These are phyloP conservation scores for Numida meleagris DNA, from an alignment of 2,113 vertebrate species.

Conservation along the genomic window DNA sequence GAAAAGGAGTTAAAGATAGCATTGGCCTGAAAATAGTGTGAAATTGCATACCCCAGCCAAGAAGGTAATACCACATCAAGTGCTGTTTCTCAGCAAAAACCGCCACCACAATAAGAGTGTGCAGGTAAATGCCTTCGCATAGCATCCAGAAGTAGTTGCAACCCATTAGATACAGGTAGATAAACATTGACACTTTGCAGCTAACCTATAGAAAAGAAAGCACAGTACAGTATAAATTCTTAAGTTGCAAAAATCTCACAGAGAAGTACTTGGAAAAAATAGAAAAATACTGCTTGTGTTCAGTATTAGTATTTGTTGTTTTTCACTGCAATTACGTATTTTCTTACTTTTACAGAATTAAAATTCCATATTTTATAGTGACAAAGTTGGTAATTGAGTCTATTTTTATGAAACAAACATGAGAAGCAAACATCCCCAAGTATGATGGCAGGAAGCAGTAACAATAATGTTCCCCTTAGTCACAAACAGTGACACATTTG, in stretches of 20 bases:
- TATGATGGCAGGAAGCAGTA: neutral
- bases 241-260: neutral
- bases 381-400: neutral
- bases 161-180: conserved; percentile 93
- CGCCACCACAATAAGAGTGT: conserved; percentile 97
- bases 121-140: conserved; percentile 97
- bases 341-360: neutral
- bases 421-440: neutral
- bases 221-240: neutral
- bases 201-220: conserved; percentile 78
- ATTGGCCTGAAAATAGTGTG: neutral
- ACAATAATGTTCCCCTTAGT: neutral
- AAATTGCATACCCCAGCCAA: conserved; percentile 92
- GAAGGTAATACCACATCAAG: conserved; percentile 96
- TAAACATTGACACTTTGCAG: conserved; percentile 93
- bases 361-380: neutral
- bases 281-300: fast-evolving
- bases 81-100: conserved; percentile 98
- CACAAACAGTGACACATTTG: neutral
- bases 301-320: neutral
- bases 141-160: conserved; percentile 99
- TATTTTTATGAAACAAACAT: neutral
- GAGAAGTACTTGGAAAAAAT: neutral
- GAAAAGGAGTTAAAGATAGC: neutral
- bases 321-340: neutral